These are phyloP conservation scores for Orthonyx spaldingii DNA, from an alignment of 2,113 vertebrate species.

Conservation along the genomic window DNA sequence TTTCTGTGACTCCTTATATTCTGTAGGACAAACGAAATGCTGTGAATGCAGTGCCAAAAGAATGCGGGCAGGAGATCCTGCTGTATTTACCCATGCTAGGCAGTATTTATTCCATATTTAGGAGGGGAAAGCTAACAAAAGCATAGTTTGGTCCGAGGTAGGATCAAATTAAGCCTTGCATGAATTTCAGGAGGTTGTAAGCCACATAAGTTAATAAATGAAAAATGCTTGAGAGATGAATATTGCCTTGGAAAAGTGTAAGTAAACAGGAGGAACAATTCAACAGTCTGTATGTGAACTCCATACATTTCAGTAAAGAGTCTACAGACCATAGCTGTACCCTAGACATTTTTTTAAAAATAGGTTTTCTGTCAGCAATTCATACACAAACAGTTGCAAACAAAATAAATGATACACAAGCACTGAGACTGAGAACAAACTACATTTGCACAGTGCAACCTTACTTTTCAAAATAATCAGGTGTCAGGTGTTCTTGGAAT, in stretches of 20 bases:
- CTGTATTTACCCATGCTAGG: background rate
- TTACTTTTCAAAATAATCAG: background rate
- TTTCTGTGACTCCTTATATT: slow-evolving; percentile 40
- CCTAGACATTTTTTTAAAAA: background rate
- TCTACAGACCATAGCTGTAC: background rate
- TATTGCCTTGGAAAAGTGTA: background rate
- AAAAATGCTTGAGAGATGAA: background rate
- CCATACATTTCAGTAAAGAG: background rate
- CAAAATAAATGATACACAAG: background rate
- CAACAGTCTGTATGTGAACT: background rate
- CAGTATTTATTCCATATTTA: background rate
- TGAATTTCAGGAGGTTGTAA: background rate
- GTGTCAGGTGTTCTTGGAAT: background rate
- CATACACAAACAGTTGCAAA: background rate
- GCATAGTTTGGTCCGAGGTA: background rate
- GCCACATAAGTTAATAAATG: background rate
- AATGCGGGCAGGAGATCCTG: background rate
- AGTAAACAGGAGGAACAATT: background rate
- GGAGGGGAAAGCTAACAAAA: background rate
- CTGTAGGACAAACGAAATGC: slow-evolving; percentile 54
- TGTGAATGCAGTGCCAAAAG: background rate
- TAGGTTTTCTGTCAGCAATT: background rate
- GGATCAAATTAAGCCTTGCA: background rate
- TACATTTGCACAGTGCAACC: background rate
- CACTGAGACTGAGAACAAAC: background rate